Percentiles rank a stretch among this genome's conserved stretches.
Evolutionary conservation across 2,113 vertebrate genomes (phyloP).

Genomic region (Passer montanus): DNA sequence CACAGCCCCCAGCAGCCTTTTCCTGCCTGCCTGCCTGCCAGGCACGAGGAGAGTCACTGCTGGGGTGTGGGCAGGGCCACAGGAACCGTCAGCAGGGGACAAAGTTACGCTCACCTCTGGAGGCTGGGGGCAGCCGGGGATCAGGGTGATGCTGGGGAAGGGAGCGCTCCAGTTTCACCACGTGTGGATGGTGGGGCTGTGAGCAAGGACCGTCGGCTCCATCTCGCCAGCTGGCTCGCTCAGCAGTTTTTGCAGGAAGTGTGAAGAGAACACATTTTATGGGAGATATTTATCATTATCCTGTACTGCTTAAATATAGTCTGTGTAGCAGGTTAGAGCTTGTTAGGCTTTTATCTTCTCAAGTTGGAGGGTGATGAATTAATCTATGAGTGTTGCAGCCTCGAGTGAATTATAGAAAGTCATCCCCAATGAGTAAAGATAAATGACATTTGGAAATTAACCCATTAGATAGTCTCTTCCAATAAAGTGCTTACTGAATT

Average conservation of each 20-base stretch:
- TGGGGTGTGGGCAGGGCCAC: neutral
- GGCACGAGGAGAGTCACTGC: neutral
- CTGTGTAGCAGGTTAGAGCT: conserved; percentile 61
- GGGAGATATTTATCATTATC: conserved; percentile 65
- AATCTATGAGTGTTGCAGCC: conserved; percentile 52
- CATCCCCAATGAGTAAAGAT: conserved; percentile 57
- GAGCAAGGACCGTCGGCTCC: neutral
- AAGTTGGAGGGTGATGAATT: conserved; percentile 63
- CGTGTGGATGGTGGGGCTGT: neutral
- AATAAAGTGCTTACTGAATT: conserved; percentile 46
- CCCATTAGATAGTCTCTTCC: conserved; percentile 39
- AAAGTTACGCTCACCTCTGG: rapidly evolving
- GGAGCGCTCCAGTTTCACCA: neutral
- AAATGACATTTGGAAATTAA: conserved; percentile 69
- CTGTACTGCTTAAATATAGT: conserved; percentile 61
- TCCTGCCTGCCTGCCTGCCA: neutral
- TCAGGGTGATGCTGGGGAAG: neutral
- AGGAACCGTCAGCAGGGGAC: rapidly evolving
- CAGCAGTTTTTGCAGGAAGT: conserved; percentile 62
- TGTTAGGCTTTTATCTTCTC: conserved; percentile 69
- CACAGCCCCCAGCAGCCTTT: neutral
- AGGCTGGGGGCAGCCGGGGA: neutral
- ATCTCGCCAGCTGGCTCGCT: conserved; percentile 55
- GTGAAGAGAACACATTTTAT: conserved; percentile 60
- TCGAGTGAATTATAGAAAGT: conserved; percentile 61